phyloP scores from a whole-genome alignment of 2,797 vertebrate species.

The Acanthurus tractus region DNA sequence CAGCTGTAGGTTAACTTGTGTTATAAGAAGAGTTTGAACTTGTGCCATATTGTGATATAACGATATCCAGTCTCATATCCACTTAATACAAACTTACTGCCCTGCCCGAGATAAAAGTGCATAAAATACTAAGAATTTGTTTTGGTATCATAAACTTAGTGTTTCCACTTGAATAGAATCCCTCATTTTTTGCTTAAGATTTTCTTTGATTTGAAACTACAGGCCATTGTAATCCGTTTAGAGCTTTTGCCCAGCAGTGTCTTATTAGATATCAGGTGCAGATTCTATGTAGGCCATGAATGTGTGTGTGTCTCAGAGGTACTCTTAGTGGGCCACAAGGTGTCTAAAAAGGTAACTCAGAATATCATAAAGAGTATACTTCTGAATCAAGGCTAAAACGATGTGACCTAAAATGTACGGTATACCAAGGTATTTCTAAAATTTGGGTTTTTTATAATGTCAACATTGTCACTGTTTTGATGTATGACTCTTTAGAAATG shows the following conservation, averaged over 20 bases:
- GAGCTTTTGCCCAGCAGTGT: slow-evolving; percentile 4
- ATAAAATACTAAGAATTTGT: background rate
- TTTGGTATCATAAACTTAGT: no score
- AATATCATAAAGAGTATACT: slow-evolving; percentile 36
- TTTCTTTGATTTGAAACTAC: background rate
- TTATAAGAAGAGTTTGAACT: no score
- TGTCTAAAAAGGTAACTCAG: slow-evolving; percentile 55
- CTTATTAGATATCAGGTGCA: slow-evolving; percentile 49
- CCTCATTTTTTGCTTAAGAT: background rate
- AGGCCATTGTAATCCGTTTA: background rate
- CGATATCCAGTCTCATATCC: no score
- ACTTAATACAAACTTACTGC: no score
- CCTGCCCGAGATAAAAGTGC: slow-evolving; percentile 56
- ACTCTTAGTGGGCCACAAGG: slow-evolving; percentile 48
- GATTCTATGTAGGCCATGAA: slow-evolving; percentile 64
- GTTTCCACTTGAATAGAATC: no score
- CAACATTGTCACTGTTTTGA: background rate
- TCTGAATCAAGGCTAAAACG: slow-evolving; percentile 25
- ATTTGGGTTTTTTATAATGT: background rate
- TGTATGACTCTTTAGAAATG: background rate
- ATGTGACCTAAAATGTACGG: slow-evolving; percentile 16
- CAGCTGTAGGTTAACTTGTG: no score
- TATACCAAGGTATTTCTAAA: background rate
- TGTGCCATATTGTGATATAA: no score
- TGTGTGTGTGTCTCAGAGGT: slow-evolving; percentile 59